Base-by-base conservation (phyloP, 2,888 invertebrate species). In the Pogonocherus hispidulus region DNA sequence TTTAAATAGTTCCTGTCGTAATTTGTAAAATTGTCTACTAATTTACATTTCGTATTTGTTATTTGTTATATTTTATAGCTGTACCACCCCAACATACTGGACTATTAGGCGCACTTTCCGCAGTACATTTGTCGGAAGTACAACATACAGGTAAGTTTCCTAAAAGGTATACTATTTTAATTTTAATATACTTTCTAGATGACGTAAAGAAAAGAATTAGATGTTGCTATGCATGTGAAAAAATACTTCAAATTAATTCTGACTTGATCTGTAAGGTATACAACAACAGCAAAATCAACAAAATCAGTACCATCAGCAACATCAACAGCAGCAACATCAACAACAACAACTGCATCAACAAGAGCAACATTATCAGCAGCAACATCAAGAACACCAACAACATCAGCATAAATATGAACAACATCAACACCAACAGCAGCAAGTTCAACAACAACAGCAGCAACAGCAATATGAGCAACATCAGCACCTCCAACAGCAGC, bases 271-370 rank as follows among this genome's bases (percentile, higher is more conserved):
- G n/a, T n/a, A n/a, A n/a, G n/a, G n/a, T n/a, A n/a, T n/a, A n/a
- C 41, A 41, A 14, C 41, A 41, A 14, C 14, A n/a, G 14, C 41
- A 41, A n/a, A n/a, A 41, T 3, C n/a, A 41, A n/a, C 41, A 14
- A 41, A 11, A 41, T 2, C 37, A 37, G 11, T 27, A 22, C 41
- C 51, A 63, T 19, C 49, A 41, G 49, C 56, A 49, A 27, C 14
- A 55, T 56, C 52, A 37, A 22, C 47, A 20, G 35, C 55, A 56
- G 54, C 23, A 23, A 16, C 27, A 55, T 35, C 69, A 32, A 62
- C 65, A 51, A 22, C 44, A 46, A 18, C 52, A 20, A 37, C 59
- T 18, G 1, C 55, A 27, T 1, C 32, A 41, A n/a, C 1, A 14
- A 1, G n/a, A 41, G 3, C 41, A 41, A 14, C 14, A 41, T 2